Percentiles rank a stretch among this genome's conserved stretches.
Conservation (phyloP, 2,797 vertebrate species). For the Anguilla obscura region DNA sequence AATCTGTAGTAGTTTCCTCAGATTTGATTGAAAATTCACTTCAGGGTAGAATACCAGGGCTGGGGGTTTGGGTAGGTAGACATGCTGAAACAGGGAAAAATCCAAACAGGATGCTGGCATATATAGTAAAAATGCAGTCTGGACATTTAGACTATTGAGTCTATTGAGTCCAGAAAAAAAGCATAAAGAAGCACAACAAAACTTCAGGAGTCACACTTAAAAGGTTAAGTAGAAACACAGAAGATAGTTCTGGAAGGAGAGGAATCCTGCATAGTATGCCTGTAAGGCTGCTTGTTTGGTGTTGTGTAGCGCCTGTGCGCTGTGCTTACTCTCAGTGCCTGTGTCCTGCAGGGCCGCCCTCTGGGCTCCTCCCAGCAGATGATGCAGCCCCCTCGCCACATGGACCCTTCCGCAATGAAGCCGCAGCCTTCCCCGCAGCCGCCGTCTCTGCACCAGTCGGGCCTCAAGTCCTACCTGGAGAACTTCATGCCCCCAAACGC, state of each 20-base stretch:
- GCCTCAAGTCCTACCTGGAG: slow-evolving; percentile 89
- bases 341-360: slow-evolving; percentile 78
- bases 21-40: background rate
- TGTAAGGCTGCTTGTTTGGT: background rate
- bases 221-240: background rate
- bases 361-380: slow-evolving; percentile 88
- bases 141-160: no score
- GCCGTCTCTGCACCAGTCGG: slow-evolving; percentile 78
- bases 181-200: background rate
- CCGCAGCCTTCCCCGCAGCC: slow-evolving; percentile 78
- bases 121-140: no score
- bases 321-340: background rate
- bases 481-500: slow-evolving; percentile 84
- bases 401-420: slow-evolving; percentile 89
- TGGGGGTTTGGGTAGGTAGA: background rate
- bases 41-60: no score
- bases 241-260: no score
- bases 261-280: no score
- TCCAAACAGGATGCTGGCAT: no score
- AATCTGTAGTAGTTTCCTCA: background rate
- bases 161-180: background rate
- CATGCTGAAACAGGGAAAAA: background rate
- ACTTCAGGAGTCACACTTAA: background rate
- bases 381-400: slow-evolving; percentile 87
- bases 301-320: background rate